These are phyloP conservation scores for Leptothorax acervorum DNA, from an alignment of 2,888 invertebrate genomes.

Conservation along the genomic window DNA sequence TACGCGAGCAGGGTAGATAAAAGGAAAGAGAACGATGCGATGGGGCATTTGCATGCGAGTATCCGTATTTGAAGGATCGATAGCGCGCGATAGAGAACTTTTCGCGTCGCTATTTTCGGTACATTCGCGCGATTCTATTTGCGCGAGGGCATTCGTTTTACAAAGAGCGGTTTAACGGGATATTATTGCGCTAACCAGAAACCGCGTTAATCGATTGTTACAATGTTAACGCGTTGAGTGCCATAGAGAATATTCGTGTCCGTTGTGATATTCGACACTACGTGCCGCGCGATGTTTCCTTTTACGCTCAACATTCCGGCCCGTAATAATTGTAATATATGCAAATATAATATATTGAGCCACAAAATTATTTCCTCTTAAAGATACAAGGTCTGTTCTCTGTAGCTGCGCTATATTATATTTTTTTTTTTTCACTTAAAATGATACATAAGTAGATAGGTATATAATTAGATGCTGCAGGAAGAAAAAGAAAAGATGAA, in stretches of 20 bases:
- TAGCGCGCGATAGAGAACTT: conserved; percentile 18
- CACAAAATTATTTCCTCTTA: conserved; percentile 9
- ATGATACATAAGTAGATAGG: neutral
- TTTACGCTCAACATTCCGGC: conserved; percentile 12
- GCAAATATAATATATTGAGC: neutral
- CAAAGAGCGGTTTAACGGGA: conserved; percentile 34
- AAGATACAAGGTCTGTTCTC: neutral
- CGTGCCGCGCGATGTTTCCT: conserved; percentile 10
- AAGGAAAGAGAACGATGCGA: neutral
- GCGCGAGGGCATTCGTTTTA: conserved; percentile 24
- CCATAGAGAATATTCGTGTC: conserved; percentile 25
- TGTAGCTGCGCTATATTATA: neutral
- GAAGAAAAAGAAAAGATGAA: neutral
- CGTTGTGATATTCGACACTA: conserved; percentile 37
- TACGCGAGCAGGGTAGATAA: neutral
- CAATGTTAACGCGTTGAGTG: conserved; percentile 43
- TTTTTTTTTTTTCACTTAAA: neutral
- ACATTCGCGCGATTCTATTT: neutral
- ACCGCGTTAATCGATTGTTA: conserved; percentile 46
- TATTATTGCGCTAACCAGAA: conserved; percentile 38
- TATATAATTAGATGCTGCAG: neutral
- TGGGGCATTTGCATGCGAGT: conserved; percentile 23
- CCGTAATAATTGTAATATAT: conserved; percentile 20
- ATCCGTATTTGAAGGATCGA: conserved; percentile 17
- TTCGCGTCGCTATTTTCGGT: neutral